Base-by-base conservation (phyloP, 2,888 invertebrate species). In the Adineta ricciae region DNA sequence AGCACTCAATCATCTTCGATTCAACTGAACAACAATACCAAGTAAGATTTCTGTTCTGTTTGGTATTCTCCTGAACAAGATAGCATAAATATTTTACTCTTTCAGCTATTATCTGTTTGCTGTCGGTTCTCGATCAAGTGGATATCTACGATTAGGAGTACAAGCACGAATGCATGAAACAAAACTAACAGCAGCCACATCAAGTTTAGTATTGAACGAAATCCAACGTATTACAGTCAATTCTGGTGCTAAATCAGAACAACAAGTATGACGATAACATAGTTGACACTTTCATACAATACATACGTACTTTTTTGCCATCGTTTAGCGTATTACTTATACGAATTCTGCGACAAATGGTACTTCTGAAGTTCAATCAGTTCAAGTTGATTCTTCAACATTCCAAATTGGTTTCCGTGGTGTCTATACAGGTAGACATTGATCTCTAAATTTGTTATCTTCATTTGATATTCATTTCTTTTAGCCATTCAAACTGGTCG, bases 131-230 rank as follows among this genome's bases (percentile, higher is more conserved):
- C 50, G 24, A 38, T 9, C 32, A 19, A 52, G 24, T 46, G 32
- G 64, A 16, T 32, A n/a, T 46, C 54, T 85, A 38, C 36, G 46
- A 8, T 38, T 85, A 72, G 32, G 52, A 36, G 21, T 85, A 14
- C 64, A 85, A 32, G 83, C 72, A 46, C 38, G 73, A 36, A 56
- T 85, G 38, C 83, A 72, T 83, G 64, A 85, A n/a, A 85, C 85
- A 3, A n/a, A 19, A 32, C 73, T 85, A 27, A 54, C 64, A 36
- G 85, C 83, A 52, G 24, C 50, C 56, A 27, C 83, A 46, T 56
- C 56, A 21, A 72, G 72, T n/a, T 72, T 72, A 83, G 83, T 85
- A 19, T 83, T 56, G 27, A 85, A 85, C 83, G 85, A 85, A 83
- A 49, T 83, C 27, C 85, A 85, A 85, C 49, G 72, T 50, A 85